These are phyloP conservation scores for Plutella xylostella DNA, from an alignment of 2,888 invertebrate species.

Conservation along the genomic window DNA sequence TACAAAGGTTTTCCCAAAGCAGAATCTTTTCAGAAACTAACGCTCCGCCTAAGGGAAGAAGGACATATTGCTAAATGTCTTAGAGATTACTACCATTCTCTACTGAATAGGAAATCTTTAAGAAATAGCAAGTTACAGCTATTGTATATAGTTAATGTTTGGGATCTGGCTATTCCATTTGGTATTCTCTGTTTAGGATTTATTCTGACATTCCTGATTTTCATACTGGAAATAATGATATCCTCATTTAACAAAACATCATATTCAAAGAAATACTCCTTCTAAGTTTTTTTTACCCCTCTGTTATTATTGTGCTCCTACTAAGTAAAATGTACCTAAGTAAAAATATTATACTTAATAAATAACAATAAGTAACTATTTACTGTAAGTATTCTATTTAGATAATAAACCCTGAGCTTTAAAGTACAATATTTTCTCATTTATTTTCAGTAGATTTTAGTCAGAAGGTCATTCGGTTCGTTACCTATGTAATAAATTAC, in stretches of 20 bases:
- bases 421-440: too few relatives aligned
- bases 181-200: not conserved
- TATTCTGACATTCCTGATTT: not conserved
- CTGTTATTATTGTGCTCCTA: too few relatives aligned
- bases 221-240: not conserved
- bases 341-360: too few relatives aligned
- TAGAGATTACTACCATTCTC: not conserved
- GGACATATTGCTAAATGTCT: not conserved
- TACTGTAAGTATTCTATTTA: too few relatives aligned
- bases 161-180: not conserved
- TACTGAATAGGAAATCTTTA: not conserved
- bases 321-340: too few relatives aligned
- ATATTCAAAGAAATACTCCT: too few relatives aligned
- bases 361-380: too few relatives aligned
- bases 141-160: not conserved
- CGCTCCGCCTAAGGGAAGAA: not conserved
- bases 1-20: not conserved
- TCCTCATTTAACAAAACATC: not conserved
- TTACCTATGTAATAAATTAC: too few relatives aligned
- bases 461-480: too few relatives aligned
- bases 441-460: too few relatives aligned
- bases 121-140: not conserved
- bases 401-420: too few relatives aligned
- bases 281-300: too few relatives aligned
- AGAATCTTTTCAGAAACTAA: not conserved